Percentiles rank a stretch among this genome's conserved stretches.
These are phyloP conservation scores for Myotis davidii DNA, from an alignment of 2,113 vertebrate genomes.

Conservation along the genomic window DNA sequence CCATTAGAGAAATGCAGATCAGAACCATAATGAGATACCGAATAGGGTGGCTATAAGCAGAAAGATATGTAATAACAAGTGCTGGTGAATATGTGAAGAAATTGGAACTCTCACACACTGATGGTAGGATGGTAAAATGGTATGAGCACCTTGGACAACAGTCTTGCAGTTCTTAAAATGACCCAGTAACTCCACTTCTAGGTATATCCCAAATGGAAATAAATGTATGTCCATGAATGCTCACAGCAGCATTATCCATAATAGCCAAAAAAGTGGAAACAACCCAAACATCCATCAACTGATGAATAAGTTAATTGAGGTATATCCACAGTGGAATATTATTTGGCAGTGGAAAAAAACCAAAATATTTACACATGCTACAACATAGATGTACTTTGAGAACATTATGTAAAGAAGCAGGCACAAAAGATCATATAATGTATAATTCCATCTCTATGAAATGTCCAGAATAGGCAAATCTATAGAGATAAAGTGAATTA, in stretches of 20 bases:
- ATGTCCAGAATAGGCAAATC: not conserved
- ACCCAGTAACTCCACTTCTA: not conserved
- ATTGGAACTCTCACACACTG: not conserved
- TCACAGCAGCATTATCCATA: not conserved
- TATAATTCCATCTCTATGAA: not conserved
- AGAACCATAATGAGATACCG: not conserved
- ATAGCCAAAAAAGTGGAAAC: not conserved
- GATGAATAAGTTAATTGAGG: slow-evolving; percentile 12
- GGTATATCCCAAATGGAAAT: not conserved
- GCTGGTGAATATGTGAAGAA: not conserved
- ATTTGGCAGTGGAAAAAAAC: slow-evolving; percentile 30
- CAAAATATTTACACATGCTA: not conserved
- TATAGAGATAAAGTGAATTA: not conserved
- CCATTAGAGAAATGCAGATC: slow-evolving; percentile 2
- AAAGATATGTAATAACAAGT: not conserved
- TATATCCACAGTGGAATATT: not conserved
- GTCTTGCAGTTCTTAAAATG: not conserved
- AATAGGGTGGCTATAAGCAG: not conserved
- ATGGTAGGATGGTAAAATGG: not conserved
- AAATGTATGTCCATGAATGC: not conserved
- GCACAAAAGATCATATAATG: not conserved
- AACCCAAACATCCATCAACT: not conserved
- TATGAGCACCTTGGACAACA: not conserved
- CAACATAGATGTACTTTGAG: not conserved
- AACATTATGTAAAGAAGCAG: not conserved